Conservation (phyloP, 2,888 invertebrate genomes). For the Branchellion lobata region DNA sequence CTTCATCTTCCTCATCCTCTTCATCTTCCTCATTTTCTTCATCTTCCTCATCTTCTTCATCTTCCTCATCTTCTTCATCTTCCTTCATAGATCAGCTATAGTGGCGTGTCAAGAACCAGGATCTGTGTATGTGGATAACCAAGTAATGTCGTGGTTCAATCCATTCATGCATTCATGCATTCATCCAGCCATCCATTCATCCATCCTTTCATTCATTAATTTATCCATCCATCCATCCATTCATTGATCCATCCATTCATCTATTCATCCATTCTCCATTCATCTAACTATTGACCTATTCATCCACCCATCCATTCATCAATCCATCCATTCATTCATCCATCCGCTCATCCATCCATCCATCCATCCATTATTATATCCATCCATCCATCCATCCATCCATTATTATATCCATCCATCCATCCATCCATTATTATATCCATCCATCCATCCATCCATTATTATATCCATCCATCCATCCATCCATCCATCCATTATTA, state of each 20-base stretch:
- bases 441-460: too few species aligned
- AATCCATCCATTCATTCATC: background rate
- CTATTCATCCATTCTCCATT: background rate
- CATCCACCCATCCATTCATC: background rate
- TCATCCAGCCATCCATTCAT: background rate
- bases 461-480: background rate
- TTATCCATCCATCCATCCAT: slow-evolving; percentile 67
- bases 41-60: too few species aligned
- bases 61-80: too few species aligned
- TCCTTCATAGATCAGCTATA: slow-evolving; percentile 65
- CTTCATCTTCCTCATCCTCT: too few species aligned
- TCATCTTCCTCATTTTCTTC: too few species aligned
- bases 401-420: too few species aligned
- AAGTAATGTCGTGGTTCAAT: slow-evolving; percentile 63
- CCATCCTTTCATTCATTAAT: background rate
- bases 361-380: too few species aligned
- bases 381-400: background rate
- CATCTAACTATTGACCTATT: too few species aligned
- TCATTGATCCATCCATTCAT: slow-evolving; percentile 65
- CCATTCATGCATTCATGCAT: too few species aligned
- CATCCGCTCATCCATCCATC: slow-evolving; percentile 72
- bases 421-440: too few species aligned
- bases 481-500: background rate
- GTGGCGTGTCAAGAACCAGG: slow-evolving; percentile 93
- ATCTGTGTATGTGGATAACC: slow-evolving; percentile 92